These are phyloP conservation scores for Proales similis DNA, from an alignment of 1,140 invertebrate species.

Conservation along the genomic window DNA sequence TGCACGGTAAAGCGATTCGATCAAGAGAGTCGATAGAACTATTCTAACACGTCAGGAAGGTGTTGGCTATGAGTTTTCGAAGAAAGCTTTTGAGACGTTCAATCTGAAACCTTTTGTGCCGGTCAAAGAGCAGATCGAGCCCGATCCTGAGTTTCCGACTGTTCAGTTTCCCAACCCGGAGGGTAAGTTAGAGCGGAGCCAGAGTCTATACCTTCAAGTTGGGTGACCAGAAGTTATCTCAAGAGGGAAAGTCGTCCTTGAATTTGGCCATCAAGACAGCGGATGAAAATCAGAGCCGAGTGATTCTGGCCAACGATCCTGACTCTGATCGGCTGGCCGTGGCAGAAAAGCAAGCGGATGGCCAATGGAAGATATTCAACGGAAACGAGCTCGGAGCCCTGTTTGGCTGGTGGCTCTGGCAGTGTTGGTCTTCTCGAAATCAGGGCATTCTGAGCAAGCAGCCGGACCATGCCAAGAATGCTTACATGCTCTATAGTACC, in stretches of 20 bases:
- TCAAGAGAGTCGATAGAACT: too few relatives aligned
- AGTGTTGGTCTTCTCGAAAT: slow-evolving; percentile 55
- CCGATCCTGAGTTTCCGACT: slow-evolving; percentile 92
- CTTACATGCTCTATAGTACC: slow-evolving; percentile 81
- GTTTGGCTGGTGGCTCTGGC: slow-evolving; percentile 85
- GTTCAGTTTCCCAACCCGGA: slow-evolving; percentile 97
- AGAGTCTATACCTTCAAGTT: background rate
- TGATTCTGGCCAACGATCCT: slow-evolving; percentile 95
- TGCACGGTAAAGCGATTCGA: too few relatives aligned
- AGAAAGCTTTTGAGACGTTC: slow-evolving; percentile 65
- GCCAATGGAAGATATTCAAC: slow-evolving; percentile 79
- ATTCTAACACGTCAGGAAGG: too few relatives aligned
- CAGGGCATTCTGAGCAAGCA: slow-evolving; percentile 10
- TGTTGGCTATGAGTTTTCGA: slow-evolving; percentile 75
- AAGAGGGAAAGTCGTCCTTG: slow-evolving; percentile 42
- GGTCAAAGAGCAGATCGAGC: slow-evolving; percentile 68
- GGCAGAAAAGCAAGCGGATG: slow-evolving; percentile 63
- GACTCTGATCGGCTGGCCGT: slow-evolving; percentile 92
- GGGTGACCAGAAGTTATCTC: too few relatives aligned
- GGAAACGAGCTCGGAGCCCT: slow-evolving; percentile 92
- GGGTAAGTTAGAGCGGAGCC: slow-evolving; percentile 47
- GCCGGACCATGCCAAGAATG: slow-evolving; percentile 40
- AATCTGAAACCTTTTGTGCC: slow-evolving; percentile 69
- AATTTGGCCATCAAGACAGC: slow-evolving; percentile 77
- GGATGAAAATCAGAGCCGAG: slow-evolving; percentile 60